These are phyloP conservation scores for Mormyrops attenuatus DNA, from an alignment of 2,797 vertebrate genomes.

Conservation along the genomic window DNA sequence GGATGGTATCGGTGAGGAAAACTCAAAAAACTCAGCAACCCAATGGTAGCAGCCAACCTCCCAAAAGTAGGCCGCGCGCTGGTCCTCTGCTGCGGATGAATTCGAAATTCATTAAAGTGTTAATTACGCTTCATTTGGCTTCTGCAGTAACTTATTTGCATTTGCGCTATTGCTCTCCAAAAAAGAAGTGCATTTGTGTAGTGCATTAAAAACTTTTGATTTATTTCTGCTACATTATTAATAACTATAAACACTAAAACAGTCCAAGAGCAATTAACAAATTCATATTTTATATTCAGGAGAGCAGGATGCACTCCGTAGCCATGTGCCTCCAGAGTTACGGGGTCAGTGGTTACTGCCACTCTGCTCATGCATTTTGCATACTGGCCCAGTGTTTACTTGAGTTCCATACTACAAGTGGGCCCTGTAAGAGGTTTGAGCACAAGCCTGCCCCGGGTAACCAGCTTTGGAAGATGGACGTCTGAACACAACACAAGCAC, in stretches of 20 bases:
- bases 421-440: not conserved
- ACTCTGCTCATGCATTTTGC: not conserved
- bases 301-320: not conserved
- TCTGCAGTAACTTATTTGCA: not conserved
- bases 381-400: not conserved
- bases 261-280: slow-evolving; percentile 1
- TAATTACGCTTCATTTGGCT: not conserved
- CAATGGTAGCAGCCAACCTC: not conserved
- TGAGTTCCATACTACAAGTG: not conserved
- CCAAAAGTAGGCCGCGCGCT: not conserved
- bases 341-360: not conserved
- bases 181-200: not conserved
- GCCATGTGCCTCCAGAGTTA: not conserved
- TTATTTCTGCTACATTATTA: not conserved
- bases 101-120: not conserved
- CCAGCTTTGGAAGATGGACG: not conserved
- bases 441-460: not conserved
- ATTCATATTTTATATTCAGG: not conserved
- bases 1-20: not conserved
- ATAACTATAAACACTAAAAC: not conserved
- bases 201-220: not conserved
- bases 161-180: not conserved
- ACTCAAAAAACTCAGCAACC: not conserved
- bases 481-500: not conserved
- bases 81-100: not conserved